A percentile compares a stretch with the other conserved stretches of the same genome.
These are phyloP conservation scores for Parnassius glacialis DNA, from an alignment of 2,888 invertebrate species.

Conservation along the genomic window DNA sequence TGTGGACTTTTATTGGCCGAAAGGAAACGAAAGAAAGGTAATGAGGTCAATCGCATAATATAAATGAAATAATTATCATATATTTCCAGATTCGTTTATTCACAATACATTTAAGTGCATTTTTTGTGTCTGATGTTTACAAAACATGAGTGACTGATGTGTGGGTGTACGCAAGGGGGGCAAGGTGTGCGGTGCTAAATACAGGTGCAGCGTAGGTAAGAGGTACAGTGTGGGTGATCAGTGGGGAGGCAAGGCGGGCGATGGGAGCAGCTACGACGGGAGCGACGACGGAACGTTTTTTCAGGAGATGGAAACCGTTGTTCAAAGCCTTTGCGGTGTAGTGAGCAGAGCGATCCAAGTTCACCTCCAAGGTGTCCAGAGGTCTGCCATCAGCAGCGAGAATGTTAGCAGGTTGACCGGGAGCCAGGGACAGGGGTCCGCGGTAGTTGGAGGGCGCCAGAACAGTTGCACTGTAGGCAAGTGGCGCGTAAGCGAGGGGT, in stretches of 20 bases:
- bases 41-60: too few relatives aligned
- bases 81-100: not conserved
- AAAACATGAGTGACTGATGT: conserved; percentile 4
- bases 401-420: conserved; percentile 69
- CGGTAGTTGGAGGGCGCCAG: conserved; percentile 55
- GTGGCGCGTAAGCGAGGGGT: conserved; percentile 40
- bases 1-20: too few relatives aligned
- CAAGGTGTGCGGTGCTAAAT: conserved; percentile 32
- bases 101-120: not conserved
- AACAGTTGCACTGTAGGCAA: conserved; percentile 42
- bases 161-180: conserved; percentile 34
- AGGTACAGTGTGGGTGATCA: conserved; percentile 36
- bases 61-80: not conserved
- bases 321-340: conserved; percentile 61
- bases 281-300: conserved; percentile 47
- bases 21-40: too few relatives aligned
- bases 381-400: conserved; percentile 69
- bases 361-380: conserved; percentile 69
- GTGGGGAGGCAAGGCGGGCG: conserved; percentile 31
- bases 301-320: conserved; percentile 53
- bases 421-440: conserved; percentile 66
- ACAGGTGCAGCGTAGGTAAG: conserved; percentile 37
- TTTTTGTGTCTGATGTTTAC: not conserved
- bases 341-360: conserved; percentile 70
- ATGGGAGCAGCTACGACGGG: conserved; percentile 38